Conservation (phyloP, 2,797 vertebrate species). For the Bryconaethiops microstoma region DNA sequence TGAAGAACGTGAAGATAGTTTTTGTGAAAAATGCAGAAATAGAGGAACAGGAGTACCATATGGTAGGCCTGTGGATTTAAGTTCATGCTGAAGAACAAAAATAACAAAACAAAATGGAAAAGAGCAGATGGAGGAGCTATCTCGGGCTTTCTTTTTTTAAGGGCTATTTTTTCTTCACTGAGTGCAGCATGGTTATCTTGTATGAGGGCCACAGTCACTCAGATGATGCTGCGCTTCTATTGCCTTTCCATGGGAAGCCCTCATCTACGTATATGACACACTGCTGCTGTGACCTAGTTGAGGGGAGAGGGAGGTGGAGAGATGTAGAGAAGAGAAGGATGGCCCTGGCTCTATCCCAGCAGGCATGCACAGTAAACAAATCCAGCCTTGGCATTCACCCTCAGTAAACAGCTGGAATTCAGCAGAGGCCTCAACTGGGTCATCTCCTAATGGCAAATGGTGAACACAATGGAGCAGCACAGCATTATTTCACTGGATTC, state of each 20-base stretch:
- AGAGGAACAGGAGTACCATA: constrained; percentile 16
- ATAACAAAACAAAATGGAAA: neutral
- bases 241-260: constrained; percentile 44
- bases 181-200: constrained; percentile 10
- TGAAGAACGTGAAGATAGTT: neutral
- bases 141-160: constrained; percentile 16
- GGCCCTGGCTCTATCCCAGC: constrained; percentile 39
- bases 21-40: neutral
- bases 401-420: constrained; percentile 41
- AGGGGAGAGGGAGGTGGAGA: constrained; percentile 9
- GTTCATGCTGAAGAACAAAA: constrained; percentile 10
- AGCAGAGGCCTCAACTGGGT: constrained; percentile 25
- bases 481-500: neutral
- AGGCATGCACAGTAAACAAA: constrained; percentile 46
- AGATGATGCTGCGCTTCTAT: constrained; percentile 30
- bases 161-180: constrained; percentile 1
- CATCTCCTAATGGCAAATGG: constrained; percentile 1
- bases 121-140: constrained; percentile 13
- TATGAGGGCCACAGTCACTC: constrained; percentile 25
- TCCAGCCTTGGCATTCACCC: constrained; percentile 25
- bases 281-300: constrained; percentile 52
- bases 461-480: neutral
- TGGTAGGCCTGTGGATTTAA: neutral
- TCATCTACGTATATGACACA: constrained; percentile 45
- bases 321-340: constrained; percentile 37